phyloP scores from a whole-genome alignment of 2,113 vertebrate species.

The Coptodon bakossiorum region DNA sequence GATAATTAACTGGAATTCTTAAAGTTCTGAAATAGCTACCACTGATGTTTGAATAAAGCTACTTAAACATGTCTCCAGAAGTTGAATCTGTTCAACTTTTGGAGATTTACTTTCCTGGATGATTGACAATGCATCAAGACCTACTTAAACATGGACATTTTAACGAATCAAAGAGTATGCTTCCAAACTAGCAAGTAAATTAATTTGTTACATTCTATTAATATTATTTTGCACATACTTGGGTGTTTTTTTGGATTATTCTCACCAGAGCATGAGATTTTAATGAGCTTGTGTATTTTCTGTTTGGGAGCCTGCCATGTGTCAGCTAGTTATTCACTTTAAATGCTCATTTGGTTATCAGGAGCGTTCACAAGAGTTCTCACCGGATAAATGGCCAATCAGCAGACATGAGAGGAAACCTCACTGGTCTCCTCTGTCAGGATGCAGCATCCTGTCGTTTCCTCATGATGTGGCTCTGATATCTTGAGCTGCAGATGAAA shows the following conservation, averaged over 20 bases:
- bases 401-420: background rate
- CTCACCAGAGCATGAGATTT: background rate
- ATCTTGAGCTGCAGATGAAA: constrained; percentile 76
- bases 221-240: background rate
- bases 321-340: constrained; percentile 46
- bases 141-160: background rate
- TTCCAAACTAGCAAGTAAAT: background rate
- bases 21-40: background rate
- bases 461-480: constrained; percentile 63
- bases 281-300: constrained; percentile 1
- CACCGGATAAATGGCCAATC: constrained; percentile 34
- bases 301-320: constrained; percentile 28
- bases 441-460: constrained; percentile 40
- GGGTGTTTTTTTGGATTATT: background rate
- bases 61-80: background rate
- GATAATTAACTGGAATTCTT: background rate
- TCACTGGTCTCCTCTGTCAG: constrained; percentile 1
- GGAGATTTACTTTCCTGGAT: too few relatives aligned
- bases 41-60: background rate
- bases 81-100: too few relatives aligned
- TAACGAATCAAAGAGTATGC: background rate
- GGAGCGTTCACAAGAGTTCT: constrained; percentile 30
- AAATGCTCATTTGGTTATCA: constrained; percentile 54
- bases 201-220: background rate
- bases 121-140: too few relatives aligned